A percentile compares a stretch with the other conserved stretches of the same genome.
Conservation (phyloP, 2,113 vertebrate genomes). For the Pao palembangensis region DNA sequence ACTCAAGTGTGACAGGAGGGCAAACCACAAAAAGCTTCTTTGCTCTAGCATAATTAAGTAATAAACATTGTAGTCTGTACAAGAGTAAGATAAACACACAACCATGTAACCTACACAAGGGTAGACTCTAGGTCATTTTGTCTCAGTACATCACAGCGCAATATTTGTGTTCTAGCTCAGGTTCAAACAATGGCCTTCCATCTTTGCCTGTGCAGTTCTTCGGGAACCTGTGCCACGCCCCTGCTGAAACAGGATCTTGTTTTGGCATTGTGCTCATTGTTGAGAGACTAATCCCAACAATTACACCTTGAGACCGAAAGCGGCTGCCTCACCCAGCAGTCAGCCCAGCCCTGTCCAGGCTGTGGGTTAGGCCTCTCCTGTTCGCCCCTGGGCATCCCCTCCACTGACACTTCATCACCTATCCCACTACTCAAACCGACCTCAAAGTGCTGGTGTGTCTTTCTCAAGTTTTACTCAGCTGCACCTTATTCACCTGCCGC, state of each 20-base stretch:
- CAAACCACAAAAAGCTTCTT: neutral
- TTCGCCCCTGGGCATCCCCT: constrained; percentile 27
- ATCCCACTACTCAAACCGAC: constrained; percentile 20
- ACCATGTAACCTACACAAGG: neutral
- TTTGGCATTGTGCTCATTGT: constrained; percentile 70
- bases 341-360: constrained; percentile 34
- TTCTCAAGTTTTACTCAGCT: constrained; percentile 56
- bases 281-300: constrained; percentile 69
- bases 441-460: constrained; percentile 40
- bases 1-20: neutral
- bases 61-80: neutral
- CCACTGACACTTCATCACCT: constrained; percentile 15
- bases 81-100: neutral
- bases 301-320: constrained; percentile 67
- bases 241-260: constrained; percentile 65
- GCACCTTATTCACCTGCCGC: constrained; percentile 63
- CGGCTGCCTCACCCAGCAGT: constrained; percentile 52
- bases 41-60: neutral
- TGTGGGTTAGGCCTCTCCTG: constrained; percentile 37
- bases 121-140: constrained; percentile 9
- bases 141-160: constrained; percentile 3
- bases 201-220: constrained; percentile 40
- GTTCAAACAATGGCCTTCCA: constrained; percentile 43
- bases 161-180: constrained; percentile 19
- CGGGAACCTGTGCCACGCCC: constrained; percentile 53